Evolutionary conservation across 2,113 vertebrate species (phyloP).

Genomic region (Neoarius graeffei): DNA sequence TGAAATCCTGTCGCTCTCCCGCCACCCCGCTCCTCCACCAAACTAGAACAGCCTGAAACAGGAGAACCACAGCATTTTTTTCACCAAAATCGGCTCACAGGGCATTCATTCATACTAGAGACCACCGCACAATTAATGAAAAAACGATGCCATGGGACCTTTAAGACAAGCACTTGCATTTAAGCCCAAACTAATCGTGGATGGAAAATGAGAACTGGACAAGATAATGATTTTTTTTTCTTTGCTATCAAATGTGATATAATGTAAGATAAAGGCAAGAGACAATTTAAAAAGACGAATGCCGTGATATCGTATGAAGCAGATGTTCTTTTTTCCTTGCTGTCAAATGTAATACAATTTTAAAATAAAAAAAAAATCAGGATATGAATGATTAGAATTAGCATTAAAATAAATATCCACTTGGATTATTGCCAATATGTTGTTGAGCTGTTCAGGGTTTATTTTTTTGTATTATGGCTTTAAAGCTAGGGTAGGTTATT

Average conservation of each 20-base stretch:
- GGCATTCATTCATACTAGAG: too few relatives aligned
- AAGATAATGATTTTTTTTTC: not conserved
- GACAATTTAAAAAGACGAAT: not conserved
- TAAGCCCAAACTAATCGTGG: not conserved
- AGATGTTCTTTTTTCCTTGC: not conserved
- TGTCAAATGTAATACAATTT: not conserved
- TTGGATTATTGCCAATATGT: not conserved
- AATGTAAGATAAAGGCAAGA: not conserved
- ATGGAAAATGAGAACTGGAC: not conserved
- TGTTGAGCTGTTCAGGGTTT: not conserved
- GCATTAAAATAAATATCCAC: not conserved
- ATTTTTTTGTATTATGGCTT: not conserved
- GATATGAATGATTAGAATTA: not conserved
- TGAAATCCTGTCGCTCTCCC: too few relatives aligned
- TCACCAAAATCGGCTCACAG: too few relatives aligned
- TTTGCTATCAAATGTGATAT: not conserved
- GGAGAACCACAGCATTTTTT: too few relatives aligned
- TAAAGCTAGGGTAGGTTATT: too few relatives aligned
- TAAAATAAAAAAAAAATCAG: not conserved
- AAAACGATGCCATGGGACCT: too few relatives aligned
- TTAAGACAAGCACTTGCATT: not conserved
- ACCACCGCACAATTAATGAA: too few relatives aligned
- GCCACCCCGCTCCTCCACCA: too few relatives aligned
- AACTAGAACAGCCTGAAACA: too few relatives aligned
- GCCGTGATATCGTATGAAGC: too few relatives aligned